phyloP scores from a whole-genome alignment of 2,113 vertebrate genomes.

The Crotalus viridis region DNA sequence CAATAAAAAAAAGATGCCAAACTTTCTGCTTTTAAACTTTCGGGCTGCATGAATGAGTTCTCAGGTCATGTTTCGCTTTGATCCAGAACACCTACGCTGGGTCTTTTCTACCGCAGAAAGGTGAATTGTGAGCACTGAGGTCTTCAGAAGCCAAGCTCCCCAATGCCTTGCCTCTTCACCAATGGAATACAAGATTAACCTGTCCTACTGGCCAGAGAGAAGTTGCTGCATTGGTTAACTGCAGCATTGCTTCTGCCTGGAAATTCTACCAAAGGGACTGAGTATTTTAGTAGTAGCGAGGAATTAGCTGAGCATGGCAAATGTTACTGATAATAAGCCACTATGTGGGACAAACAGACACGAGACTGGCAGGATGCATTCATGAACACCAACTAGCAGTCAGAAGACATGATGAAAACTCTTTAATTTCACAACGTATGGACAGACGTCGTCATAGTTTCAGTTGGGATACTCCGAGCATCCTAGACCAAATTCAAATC shows the following conservation, averaged over 20 bases:
- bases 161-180: not conserved
- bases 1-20: not conserved
- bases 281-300: not conserved
- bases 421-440: not conserved
- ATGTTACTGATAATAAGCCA: not conserved
- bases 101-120: not conserved
- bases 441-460: not conserved
- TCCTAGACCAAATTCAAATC: not conserved
- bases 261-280: not conserved
- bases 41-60: not conserved
- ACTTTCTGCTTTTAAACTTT: not conserved
- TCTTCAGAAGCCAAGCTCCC: not conserved
- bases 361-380: not conserved
- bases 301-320: not conserved
- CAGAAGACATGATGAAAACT: not conserved
- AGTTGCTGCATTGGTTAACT: not conserved
- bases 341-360: not conserved
- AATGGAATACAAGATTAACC: not conserved
- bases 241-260: not conserved
- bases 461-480: not conserved
- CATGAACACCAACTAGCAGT: not conserved
- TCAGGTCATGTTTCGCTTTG: not conserved
- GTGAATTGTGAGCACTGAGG: not conserved
- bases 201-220: not conserved
- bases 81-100: not conserved